A percentile compares a stretch with the other conserved stretches of the same genome.
Evolutionary conservation across 1,140 invertebrate genomes (phyloP).

Genomic region (Gerris buenoi): DNA sequence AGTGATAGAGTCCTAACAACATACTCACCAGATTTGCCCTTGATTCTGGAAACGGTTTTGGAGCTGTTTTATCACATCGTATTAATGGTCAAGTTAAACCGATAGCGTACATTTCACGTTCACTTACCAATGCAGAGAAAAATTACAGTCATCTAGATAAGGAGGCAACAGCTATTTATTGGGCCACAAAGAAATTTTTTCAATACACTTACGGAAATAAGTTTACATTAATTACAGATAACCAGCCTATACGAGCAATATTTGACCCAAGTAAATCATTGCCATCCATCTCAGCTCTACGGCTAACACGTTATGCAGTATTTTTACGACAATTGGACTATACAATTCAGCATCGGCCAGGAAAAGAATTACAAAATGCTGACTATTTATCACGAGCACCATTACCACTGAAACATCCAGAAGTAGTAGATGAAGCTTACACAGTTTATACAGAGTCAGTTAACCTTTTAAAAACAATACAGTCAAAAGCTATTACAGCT

Average conservation of each 20-base stretch:
- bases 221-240: constrained; percentile 33
- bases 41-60: constrained; percentile 28
- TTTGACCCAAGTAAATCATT: constrained; percentile 22
- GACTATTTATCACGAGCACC: too few relatives aligned
- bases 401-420: constrained; percentile 20
- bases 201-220: constrained; percentile 24
- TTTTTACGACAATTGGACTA: constrained; percentile 28
- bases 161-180: constrained; percentile 31
- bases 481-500: not conserved
- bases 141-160: constrained; percentile 34
- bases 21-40: constrained; percentile 28
- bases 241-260: constrained; percentile 21
- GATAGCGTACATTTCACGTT: constrained; percentile 31
- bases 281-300: constrained; percentile 21
- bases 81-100: constrained; percentile 21
- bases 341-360: constrained; percentile 23
- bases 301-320: constrained; percentile 28
- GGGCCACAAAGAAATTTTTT: not conserved
- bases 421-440: constrained; percentile 1
- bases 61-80: constrained; percentile 25
- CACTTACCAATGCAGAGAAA: constrained; percentile 29
- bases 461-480: not conserved
- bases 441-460: not conserved
- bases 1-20: constrained; percentile 20
- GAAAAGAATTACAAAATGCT: constrained; percentile 21